These are phyloP conservation scores for Catonia carolina DNA, from an alignment of 2,888 invertebrate species.

Conservation along the genomic window DNA sequence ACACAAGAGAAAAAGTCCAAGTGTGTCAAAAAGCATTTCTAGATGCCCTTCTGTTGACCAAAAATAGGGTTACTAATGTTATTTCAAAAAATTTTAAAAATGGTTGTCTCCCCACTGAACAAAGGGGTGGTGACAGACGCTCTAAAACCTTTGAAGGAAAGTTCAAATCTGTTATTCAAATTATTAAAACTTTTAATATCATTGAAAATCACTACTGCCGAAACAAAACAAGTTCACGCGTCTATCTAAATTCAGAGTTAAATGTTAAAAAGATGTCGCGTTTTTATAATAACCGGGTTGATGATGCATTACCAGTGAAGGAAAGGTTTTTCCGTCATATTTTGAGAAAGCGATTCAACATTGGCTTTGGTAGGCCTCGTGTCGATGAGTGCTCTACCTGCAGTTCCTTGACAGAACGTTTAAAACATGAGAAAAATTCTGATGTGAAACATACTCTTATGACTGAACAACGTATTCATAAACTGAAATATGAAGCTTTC, in stretches of 20 bases:
- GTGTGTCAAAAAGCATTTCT: too few species aligned
- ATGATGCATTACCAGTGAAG: constrained; percentile 13
- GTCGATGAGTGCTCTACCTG: constrained; percentile 16
- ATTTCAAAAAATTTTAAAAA: too few species aligned
- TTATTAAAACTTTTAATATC: background rate
- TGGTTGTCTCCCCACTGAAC: too few species aligned
- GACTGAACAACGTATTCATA: constrained; percentile 11
- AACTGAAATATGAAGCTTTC: constrained; percentile 7
- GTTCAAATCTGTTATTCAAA: too few species aligned
- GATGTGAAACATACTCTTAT: background rate
- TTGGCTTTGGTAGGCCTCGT: constrained; percentile 16
- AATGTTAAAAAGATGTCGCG: constrained; percentile 5
- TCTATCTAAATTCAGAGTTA: constrained; percentile 8
- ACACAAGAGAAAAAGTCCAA: too few species aligned
- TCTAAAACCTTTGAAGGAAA: too few species aligned
- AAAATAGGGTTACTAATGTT: too few species aligned
- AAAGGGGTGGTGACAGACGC: too few species aligned
- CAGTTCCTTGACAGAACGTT: constrained; percentile 4
- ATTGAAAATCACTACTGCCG: constrained; percentile 15
- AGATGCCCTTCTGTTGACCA: too few species aligned
- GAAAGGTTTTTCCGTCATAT: constrained; percentile 15
- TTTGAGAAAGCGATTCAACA: constrained; percentile 16
- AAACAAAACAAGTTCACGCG: background rate
- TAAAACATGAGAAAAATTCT: constrained; percentile 2
- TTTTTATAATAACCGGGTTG: constrained; percentile 1